phyloP scores from a whole-genome alignment of 2,888 invertebrate species.

The Oscheius onirici region DNA sequence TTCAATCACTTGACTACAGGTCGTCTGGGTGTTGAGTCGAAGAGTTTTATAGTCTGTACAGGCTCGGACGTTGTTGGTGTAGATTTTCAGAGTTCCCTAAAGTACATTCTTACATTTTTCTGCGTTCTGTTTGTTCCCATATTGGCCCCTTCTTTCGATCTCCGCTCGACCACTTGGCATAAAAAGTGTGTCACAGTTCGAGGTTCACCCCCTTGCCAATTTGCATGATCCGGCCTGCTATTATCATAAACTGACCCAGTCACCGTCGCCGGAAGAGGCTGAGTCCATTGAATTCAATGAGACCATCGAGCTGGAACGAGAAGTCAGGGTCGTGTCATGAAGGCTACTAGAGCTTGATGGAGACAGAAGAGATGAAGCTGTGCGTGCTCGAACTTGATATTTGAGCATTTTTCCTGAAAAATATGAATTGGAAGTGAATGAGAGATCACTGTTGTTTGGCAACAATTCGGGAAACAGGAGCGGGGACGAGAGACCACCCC shows the following conservation, averaged over 20 bases:
- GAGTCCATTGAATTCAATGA: constrained; percentile 61
- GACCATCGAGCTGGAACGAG: constrained; percentile 56
- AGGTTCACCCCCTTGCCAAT: neutral
- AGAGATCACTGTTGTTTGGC: neutral
- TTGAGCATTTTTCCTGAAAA: constrained; percentile 44
- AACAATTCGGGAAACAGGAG: too few species aligned
- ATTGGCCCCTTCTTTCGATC: neutral
- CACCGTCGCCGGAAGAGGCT: constrained; percentile 44
- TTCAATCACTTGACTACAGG: constrained; percentile 83
- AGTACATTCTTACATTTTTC: constrained; percentile 64
- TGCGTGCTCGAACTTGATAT: constrained; percentile 50
- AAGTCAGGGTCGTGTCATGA: constrained; percentile 47
- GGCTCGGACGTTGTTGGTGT: constrained; percentile 86
- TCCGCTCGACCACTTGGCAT: constrained; percentile 5
- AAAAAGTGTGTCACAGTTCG: constrained; percentile 16
- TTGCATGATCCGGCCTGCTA: constrained; percentile 17
- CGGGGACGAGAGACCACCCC: too few species aligned
- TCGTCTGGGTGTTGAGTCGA: constrained; percentile 87
- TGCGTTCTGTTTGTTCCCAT: neutral
- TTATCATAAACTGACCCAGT: constrained; percentile 23
- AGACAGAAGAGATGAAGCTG: constrained; percentile 20
- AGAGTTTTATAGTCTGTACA: constrained; percentile 96
- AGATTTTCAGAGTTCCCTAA: constrained; percentile 91
- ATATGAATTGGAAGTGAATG: neutral
- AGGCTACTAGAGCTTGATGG: constrained; percentile 36